Evolutionary conservation across 2,113 vertebrate genomes (phyloP), one percentile per base, ranked within the genome.

Genomic region (Nestor notabilis): DNA sequence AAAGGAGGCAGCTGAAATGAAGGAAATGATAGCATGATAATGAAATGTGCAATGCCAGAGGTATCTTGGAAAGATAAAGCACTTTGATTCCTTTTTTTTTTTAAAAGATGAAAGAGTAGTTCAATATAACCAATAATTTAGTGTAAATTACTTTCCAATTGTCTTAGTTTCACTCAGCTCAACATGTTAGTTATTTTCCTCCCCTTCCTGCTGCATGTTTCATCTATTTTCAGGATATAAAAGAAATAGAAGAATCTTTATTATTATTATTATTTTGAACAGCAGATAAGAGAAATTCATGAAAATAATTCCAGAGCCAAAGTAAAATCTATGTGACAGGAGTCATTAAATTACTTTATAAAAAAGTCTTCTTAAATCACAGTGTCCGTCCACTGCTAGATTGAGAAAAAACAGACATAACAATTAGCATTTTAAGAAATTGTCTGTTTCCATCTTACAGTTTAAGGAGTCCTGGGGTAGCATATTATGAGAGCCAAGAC

Each of bases 291-390:
- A 66, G 43, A 65, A 89, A 13, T 60, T 20, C 4, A 10, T 86
- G 66, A 88, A 90, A 93, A 81, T 70, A 53, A 84, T 71, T 95
- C 53, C 33, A 84, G 44, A 82, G 56, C 15, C 39, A 84, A 52
- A 44, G 18, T 76, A 64, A 96, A 96, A 96, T 84, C 64, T 83
- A 31, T 93, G 44, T 72, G 79, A 88, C 64, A 75, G 64, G 84
- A 92, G 28, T 79, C 6, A 89, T 75, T 61, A 79, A 82, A 90
- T 9, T 1, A 75, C 37, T 96, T 94, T 31, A 68, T 89, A 47
- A 79, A 55, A 69, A 74, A 55, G 25, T 27, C 60, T 93, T 74
- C 21, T 56, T 74, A 84, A 92, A 88, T 86, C 49, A 60, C 33
- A 68, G 39, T 25, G 33, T 50, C 43, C 60, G 11, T 75, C 23